Evolutionary conservation across 2,888 invertebrate species (phyloP), one percentile per base, ranked within the genome.

Genomic region (Hypselothyrea guttata): DNA sequence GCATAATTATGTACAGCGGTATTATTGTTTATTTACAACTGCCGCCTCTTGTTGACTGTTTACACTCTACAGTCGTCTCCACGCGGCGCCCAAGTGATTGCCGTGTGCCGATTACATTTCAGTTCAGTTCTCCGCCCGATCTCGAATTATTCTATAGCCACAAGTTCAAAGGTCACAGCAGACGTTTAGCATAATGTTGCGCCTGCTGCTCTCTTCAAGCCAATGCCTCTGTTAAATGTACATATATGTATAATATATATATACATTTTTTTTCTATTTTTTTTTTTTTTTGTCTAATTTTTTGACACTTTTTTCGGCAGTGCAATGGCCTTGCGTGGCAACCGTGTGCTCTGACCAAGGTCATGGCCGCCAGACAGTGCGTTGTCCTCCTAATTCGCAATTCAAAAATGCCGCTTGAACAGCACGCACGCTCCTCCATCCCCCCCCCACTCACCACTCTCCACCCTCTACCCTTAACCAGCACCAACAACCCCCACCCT

Each of bases 21-120:
- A n/a, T n/a, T 33, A 38, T 33, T 38, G 9, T 22, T n/a, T 16
- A 34, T 38, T 11, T 42, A 37, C 13, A 27, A 7, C 22, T n/a
- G 27, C 11, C n/a, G 16, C 4, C 7, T 30, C 37, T 54, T 63
- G 56, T 63, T 70, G 58, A 49, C 45, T 69, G 70, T 72, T 72
- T 70, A 69, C 69, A 67, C 33, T 35, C 44, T 70, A 69, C 69
- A 67, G 35, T 35, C 44, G 54, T 11, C 28, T 56, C 58, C 77
- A 74, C 84, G 78, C 82, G 77, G 40, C 71, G 40, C 30, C 28
- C 46, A 77, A 78, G 78, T 84, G 78, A 84, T 79, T 79, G 61
- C 69, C 69, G 72, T 69, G 69, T 69, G 72, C 69, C 69, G 72
- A 66, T 69, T 69, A 69, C 72, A 60, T 66, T 33, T 53, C 56